phyloP scores from a whole-genome alignment of 2,888 invertebrate species.

The Blastobasis lacticolella region DNA sequence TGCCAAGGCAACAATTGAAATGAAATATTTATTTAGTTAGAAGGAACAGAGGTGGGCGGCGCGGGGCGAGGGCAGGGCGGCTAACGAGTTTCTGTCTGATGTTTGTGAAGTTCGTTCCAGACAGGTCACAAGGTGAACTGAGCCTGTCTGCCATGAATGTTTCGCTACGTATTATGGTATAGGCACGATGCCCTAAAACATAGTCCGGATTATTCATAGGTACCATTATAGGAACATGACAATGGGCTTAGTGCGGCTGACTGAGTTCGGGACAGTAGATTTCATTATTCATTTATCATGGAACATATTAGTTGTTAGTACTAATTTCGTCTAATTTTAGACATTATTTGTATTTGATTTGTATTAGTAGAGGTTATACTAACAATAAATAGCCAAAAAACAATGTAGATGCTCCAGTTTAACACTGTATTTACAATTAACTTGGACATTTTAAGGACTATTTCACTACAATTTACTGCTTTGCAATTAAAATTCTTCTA shows the following conservation, averaged over 20 bases:
- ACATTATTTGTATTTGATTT: too few relatives aligned
- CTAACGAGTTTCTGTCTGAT: slow-evolving; percentile 44
- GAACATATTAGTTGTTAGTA: too few relatives aligned
- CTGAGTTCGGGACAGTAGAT: not conserved
- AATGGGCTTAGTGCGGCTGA: too few relatives aligned
- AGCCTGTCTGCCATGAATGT: slow-evolving; percentile 5
- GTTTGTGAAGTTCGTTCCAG: slow-evolving; percentile 35
- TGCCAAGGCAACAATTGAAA: slow-evolving; percentile 20
- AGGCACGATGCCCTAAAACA: not conserved
- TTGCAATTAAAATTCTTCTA: not conserved
- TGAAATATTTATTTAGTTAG: slow-evolving; percentile 31
- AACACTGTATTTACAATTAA: not conserved
- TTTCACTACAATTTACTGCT: not conserved
- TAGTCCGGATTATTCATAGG: not conserved
- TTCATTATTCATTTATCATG: too few relatives aligned
- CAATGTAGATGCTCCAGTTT: not conserved
- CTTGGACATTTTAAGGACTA: not conserved
- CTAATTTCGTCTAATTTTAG: too few relatives aligned
- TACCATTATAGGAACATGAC: not conserved
- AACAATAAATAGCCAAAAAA: too few relatives aligned
- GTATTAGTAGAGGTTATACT: too few relatives aligned
- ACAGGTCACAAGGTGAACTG: slow-evolving; percentile 29
- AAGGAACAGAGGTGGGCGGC: slow-evolving; percentile 17
- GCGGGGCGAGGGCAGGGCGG: slow-evolving; percentile 21
- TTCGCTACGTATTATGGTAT: too few relatives aligned